Base-by-base conservation (phyloP, 2,888 invertebrate species). In the Chloroclysta siterata region DNA sequence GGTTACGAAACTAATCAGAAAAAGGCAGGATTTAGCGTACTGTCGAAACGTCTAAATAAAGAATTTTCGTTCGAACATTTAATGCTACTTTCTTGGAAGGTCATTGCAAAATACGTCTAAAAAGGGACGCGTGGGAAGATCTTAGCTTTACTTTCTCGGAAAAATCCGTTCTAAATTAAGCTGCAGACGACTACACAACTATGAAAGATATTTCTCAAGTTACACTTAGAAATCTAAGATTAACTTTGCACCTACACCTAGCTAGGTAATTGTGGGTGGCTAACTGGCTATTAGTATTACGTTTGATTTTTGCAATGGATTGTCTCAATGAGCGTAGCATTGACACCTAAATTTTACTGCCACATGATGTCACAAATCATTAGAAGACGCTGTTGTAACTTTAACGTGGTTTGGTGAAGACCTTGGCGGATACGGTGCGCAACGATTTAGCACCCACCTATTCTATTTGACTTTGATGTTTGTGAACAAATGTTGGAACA, bases 381-480 rank as follows among this genome's bases (percentile, higher is more conserved):
- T 28, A 39, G 58, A 46, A 39, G 36, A 11, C 11, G 10, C 36
- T 39, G 36, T 39, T 11, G 36, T 39, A 39, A 39, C 36, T 39
- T 39, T 11, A 39, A 39, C 11, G 11, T 8, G 8, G 36, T 39
- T 39, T 11, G 36, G 36, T 11, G 36, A 39, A 39, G 36, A 39
- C 63, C 63, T 60, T 64, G 55, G 7, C 29, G 29, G 50, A 28
- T 47, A 22, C 15, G 22, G 17, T 42, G 44, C 41, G 55, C 29
- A 55, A 55, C 55, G 29, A 51, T 54, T 59, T 63, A 64, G 48
- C 64, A 52, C 47, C 6, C 14, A 42, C 42, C n/a, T 14, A 42
- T 53, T 53, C 60, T 64, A 47, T 64, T 60, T 64, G 36, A 52
- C 42, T 56, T 51, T 42, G 28, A 13, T 64, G 60, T 64, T 63